Conservation (phyloP, 1,140 invertebrate species). For the Drosophila kepulauana region DNA sequence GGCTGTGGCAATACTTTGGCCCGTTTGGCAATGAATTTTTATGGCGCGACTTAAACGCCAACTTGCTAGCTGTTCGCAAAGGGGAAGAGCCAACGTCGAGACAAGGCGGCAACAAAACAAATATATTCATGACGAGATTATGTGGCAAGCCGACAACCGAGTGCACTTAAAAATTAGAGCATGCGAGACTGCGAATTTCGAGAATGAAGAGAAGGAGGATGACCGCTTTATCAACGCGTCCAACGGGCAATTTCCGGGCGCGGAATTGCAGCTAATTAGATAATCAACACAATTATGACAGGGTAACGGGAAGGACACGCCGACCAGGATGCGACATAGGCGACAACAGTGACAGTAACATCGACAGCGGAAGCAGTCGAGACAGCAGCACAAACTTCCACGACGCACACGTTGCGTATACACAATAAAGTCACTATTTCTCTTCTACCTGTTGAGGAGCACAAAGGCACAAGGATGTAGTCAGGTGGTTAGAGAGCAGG, state of each 20-base stretch:
- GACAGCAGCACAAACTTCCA: constrained; percentile 25
- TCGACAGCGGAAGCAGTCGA: constrained; percentile 58
- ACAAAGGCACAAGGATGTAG: background rate
- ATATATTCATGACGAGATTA: constrained; percentile 82
- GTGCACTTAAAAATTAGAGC: constrained; percentile 63
- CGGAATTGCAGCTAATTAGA: constrained; percentile 80
- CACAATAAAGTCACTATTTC: background rate
- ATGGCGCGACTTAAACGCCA: constrained; percentile 73
- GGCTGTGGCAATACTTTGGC: constrained; percentile 68
- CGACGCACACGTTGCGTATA: background rate
- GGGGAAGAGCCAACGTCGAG: constrained; percentile 22
- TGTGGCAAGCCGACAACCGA: constrained; percentile 43
- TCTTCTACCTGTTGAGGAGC: background rate
- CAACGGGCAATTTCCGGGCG: constrained; percentile 76
- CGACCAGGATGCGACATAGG: constrained; percentile 3
- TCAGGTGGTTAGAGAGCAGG: too few relatives aligned
- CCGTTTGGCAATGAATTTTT: constrained; percentile 81
- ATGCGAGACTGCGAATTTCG: background rate
- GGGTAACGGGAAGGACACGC: constrained; percentile 17
- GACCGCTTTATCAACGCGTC: constrained; percentile 43
- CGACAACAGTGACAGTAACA: background rate
- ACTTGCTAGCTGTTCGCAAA: background rate
- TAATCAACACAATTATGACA: constrained; percentile 78
- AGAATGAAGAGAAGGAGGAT: background rate
- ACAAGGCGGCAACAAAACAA: constrained; percentile 67